Evolutionary conservation across 2,113 vertebrate genomes (phyloP), one percentile per base, ranked within the genome.

Genomic region (Antechinus flavipes): DNA sequence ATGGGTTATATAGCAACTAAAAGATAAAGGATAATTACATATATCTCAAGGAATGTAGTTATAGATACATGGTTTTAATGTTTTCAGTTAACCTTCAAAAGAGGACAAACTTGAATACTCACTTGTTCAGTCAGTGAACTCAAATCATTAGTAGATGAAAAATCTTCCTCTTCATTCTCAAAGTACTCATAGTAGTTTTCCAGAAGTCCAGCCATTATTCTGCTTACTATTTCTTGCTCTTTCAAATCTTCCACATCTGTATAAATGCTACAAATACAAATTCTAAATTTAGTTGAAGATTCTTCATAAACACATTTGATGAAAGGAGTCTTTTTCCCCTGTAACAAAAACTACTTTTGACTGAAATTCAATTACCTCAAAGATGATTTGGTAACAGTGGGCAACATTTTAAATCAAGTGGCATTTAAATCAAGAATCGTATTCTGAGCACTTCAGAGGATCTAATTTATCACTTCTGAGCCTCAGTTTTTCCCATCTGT

Each of bases 121-220:
- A 99, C 99, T 99, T 99, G 99, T 96, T 99, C 99, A 76, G 99
- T 99, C 98, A 99, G 99, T 97, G 99, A 99, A 99, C 99, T 99
- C 98, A 99, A 99, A 98, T 99, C 99, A 97, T 99, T 99, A 93
- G 99, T 99, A 96, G 99, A 99, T 98, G 99, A 99, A 98, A 99
- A 99, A 96, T 99, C 99, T 96, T 99, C 99, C 94, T 99, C 99
- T 27, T 99, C 99, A 93, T 99, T 99, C 98, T 99, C 99, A 98
- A 99, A 99, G 98, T 99, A 98, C 46, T 99, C 99, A 97, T 99
- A 99, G 98, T 99, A 99, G 98, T 99, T 99, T 98, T 99, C 99
- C 98, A 99, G 97, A 98, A 99, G 99, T 97, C 99, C 99, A 0
- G 99, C 99, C 98, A 99, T 99, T 98, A 99, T 99, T 98, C 99